Conservation (phyloP, 1,140 invertebrate species). For the Cephus cinctus region DNA sequence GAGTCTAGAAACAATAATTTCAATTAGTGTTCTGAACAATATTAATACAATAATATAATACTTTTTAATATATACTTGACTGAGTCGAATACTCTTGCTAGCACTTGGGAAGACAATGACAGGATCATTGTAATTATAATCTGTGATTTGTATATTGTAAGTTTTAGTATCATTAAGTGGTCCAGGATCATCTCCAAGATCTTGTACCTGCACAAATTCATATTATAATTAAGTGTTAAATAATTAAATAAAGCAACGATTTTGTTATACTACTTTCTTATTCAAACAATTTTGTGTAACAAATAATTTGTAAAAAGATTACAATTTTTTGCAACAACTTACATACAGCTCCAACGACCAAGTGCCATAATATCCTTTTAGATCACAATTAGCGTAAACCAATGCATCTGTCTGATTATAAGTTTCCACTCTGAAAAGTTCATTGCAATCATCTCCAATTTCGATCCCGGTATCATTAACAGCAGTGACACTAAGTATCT, state of each 20-base stretch:
- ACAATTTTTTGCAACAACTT: conserved; percentile 14
- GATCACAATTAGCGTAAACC: conserved; percentile 41
- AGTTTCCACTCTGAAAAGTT: conserved; percentile 49
- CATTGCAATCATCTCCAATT: conserved; percentile 25
- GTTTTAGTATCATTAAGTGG: conserved; percentile 34
- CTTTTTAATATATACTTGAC: conserved; percentile 17
- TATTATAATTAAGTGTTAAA: background rate
- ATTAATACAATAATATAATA: conserved; percentile 2
- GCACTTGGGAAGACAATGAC: conserved; percentile 46
- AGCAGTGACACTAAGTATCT: conserved; percentile 28
- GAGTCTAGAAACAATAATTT: conserved; percentile 18
- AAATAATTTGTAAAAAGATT: background rate
- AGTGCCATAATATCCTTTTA: conserved; percentile 57
- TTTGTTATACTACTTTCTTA: background rate
- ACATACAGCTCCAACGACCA: conserved; percentile 52
- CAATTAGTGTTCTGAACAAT: background rate
- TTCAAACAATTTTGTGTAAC: background rate
- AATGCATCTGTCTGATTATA: conserved; percentile 43
- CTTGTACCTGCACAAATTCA: conserved; percentile 43
- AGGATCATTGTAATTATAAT: conserved; percentile 56
- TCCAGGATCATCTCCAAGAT: conserved; percentile 50
- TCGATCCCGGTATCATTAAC: background rate
- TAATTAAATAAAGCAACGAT: background rate
- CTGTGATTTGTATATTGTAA: conserved; percentile 48
- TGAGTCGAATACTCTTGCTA: conserved; percentile 38